These are phyloP conservation scores for Bambusicola thoracicus DNA, from an alignment of 2,113 vertebrate genomes.

Conservation along the genomic window DNA sequence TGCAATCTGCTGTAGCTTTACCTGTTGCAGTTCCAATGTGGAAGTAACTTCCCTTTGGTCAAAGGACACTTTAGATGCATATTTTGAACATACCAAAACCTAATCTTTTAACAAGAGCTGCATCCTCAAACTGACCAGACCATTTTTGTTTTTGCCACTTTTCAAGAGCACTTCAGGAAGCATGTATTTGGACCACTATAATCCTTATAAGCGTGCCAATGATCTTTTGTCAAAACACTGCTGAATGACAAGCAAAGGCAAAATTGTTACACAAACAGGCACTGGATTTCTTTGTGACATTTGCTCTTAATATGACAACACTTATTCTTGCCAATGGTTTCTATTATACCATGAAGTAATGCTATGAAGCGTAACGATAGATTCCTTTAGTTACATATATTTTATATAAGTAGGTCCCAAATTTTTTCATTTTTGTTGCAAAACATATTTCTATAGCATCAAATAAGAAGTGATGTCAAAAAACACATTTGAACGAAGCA, in stretches of 20 bases:
- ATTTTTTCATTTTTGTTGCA: neutral
- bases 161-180: neutral
- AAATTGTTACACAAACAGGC: neutral
- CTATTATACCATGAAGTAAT: neutral
- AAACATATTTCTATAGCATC: neutral
- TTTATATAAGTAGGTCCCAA: neutral
- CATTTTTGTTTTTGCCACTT: neutral
- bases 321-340: neutral
- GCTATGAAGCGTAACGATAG: neutral
- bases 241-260: neutral
- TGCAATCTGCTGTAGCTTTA: neutral
- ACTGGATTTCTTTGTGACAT: neutral
- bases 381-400: neutral
- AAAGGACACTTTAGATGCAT: conserved; percentile 29
- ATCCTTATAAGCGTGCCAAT: neutral
- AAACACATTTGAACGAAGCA: neutral
- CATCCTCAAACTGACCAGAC: neutral
- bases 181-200: neutral
- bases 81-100: neutral
- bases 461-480: neutral
- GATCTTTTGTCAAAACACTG: neutral
- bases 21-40: neutral
- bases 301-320: neutral
- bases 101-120: neutral
- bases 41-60: neutral